These are phyloP conservation scores for Morpho helenor DNA, from an alignment of 2,888 invertebrate genomes.

Conservation along the genomic window DNA sequence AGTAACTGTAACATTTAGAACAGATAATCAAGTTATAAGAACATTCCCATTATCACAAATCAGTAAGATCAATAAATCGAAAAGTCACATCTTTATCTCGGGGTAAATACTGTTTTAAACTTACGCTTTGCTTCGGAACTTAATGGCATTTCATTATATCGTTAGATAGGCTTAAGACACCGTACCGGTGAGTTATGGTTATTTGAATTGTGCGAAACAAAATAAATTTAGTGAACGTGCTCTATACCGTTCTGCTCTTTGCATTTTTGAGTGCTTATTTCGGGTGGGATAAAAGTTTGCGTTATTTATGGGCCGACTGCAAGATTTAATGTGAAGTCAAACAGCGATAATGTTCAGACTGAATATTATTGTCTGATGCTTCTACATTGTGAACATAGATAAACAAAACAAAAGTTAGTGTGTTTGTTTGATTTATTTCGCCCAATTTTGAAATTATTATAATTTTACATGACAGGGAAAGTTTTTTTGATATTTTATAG, in stretches of 20 bases:
- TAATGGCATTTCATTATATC: conserved; percentile 77
- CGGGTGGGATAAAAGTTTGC: conserved; percentile 75
- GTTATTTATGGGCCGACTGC: conserved; percentile 73
- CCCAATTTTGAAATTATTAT: no score
- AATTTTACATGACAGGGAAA: no score
- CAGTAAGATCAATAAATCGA: conserved; percentile 66
- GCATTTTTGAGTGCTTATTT: conserved; percentile 80
- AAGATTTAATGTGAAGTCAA: conserved; percentile 79
- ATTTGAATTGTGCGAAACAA: conserved; percentile 79
- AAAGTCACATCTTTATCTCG: conserved; percentile 70
- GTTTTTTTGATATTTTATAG: no score
- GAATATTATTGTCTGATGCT: conserved; percentile 58
- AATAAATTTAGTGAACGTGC: conserved; percentile 79
- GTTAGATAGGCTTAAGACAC: conserved; percentile 73
- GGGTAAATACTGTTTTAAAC: conserved; percentile 61
- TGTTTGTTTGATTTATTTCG: conserved; percentile 12
- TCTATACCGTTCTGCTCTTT: conserved; percentile 77
- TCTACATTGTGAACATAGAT: conserved; percentile 15
- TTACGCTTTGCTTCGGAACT: conserved; percentile 65
- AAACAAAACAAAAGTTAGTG: conserved; percentile 13
- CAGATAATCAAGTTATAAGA: no score
- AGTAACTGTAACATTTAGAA: no score
- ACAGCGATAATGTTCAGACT: conserved; percentile 73
- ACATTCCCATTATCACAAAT: no score
- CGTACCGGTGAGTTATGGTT: conserved; percentile 74